Evolutionary conservation across 2,113 vertebrate species (phyloP), one percentile per base, ranked within the genome.

Genomic region (Pedetes capensis): DNA sequence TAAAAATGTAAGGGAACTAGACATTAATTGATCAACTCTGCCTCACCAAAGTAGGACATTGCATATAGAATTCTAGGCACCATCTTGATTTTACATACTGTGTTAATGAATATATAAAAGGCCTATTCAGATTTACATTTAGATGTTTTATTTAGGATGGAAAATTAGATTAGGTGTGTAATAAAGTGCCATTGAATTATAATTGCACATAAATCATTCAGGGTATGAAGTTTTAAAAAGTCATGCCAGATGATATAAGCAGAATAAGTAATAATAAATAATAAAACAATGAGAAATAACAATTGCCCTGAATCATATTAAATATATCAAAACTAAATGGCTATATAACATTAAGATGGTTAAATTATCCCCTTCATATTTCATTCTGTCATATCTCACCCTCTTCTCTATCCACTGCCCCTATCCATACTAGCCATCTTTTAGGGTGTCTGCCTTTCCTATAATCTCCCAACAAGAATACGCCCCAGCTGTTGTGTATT

Each of bases 81-180:
- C 6, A 13, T 90, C 64, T 96, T 96, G 66, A 91, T 93, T 95
- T 96, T 89, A 89, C 14, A 81, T 90, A 94, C 59, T 90, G 66
- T 79, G 79, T 79, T 95, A 72, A 89, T 95, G 66, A 97, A 59
- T 93, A 95, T 93, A 94, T 95, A 91, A 95, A 96, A 96, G 17
- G 20, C 34, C 44, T 96, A 92, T 92, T 94, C 89, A 68, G 27
- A 37, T 96, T 96, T 96, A 90, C 55, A 95, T 87, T 94, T 94
- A 92, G 82, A 80, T 96, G 75, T 87, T 92, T 91, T 96, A 96
- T 88, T 96, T 97, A 74, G 72, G 27, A 81, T 91, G 34, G 59
- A 76, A 96, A 97, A 96, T 96, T 95, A 94, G 80, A 95, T 90
- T 96, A 95, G 75, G 25, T 92, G 44, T 96, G 25, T 79, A 97